Percentiles rank a stretch among this genome's conserved stretches.
These are phyloP conservation scores for Bufo bufo DNA, from an alignment of 2,113 vertebrate species.

Conservation along the genomic window DNA sequence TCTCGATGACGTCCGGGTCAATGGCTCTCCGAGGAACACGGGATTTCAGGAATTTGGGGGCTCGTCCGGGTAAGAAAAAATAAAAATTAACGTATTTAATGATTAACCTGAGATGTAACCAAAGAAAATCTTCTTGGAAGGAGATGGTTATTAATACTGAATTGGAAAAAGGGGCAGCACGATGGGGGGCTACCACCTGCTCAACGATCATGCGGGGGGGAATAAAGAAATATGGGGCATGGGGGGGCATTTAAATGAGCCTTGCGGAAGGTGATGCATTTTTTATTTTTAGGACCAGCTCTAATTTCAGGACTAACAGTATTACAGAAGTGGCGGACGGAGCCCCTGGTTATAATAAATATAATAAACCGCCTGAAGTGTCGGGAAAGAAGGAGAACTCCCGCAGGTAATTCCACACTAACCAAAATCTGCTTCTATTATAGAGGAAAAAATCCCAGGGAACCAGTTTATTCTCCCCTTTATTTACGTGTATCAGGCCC, in stretches of 20 bases:
- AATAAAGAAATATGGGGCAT: no score
- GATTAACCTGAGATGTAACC: not conserved
- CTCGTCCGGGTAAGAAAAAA: not conserved
- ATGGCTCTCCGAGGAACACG: not conserved
- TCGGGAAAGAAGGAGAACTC: not conserved
- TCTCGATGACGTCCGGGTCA: not conserved
- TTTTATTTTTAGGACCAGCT: not conserved
- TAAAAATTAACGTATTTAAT: no score
- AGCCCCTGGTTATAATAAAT: not conserved
- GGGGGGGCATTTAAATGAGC: no score
- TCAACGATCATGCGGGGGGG: no score
- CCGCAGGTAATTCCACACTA: not conserved
- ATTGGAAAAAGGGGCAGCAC: not conserved
- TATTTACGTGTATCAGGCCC: no score
- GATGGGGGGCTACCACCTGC: not conserved
- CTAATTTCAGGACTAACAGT: not conserved
- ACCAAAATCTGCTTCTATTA: not conserved
- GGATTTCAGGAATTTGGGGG: not conserved
- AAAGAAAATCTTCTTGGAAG: no score
- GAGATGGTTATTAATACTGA: not conserved
- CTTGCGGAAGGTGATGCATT: not conserved
- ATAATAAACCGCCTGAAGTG: not conserved
- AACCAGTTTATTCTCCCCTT: no score
- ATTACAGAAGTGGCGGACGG: not conserved
- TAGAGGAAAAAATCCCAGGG: not conserved